Base-by-base conservation (phyloP, 2,888 invertebrate genomes). In the Cephus rjabovi region DNA sequence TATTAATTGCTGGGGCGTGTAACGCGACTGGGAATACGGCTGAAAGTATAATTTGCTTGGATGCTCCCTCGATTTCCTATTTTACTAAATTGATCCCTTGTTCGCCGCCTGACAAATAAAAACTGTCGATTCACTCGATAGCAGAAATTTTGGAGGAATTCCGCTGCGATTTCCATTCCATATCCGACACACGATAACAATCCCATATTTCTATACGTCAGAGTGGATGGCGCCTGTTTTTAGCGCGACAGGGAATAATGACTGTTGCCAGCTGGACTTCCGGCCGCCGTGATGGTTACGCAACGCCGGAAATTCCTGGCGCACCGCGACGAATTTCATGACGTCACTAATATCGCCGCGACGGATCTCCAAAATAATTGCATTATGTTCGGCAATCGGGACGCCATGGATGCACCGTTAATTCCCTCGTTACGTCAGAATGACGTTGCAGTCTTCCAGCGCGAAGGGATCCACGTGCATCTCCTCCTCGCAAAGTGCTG, bases 311-410 rank as follows among this genome's bases (percentile, higher is more conserved):
- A 82, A 84, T 85, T 80, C 79, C 75, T 34, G 80, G 80, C 68
- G n/a, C 79, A 77, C 74, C 79, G 12, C 79, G 78, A 80, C 80
- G 79, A 81, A 83, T 82, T 83, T 86, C 79, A 76, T 75, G 76
- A 76, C 79, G 77, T 78, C 78, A 76, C 81, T 79, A 81, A 82
- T 81, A 79, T 75, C 73, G 79, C 76, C 75, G 76, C 73, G 73
- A 77, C 81, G 79, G 76, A 81, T 78, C 76, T 81, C 81, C 81
- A 85, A 86, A 86, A 86, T 86, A 86, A 86, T 85, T 82, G 75
- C 76, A 85, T 84, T 82, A 85, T 78, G 80, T 23, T 9, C 56
- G 56, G 1, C 23, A 23, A 56, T 56, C 56, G 9, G 56, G 56
- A 9, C 6, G 23, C 9, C 56, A 23, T 56, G 56, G 56, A 23